These are phyloP conservation scores for Psammodynastes pulverulentus DNA, from an alignment of 2,113 vertebrate species.

Conservation along the genomic window DNA sequence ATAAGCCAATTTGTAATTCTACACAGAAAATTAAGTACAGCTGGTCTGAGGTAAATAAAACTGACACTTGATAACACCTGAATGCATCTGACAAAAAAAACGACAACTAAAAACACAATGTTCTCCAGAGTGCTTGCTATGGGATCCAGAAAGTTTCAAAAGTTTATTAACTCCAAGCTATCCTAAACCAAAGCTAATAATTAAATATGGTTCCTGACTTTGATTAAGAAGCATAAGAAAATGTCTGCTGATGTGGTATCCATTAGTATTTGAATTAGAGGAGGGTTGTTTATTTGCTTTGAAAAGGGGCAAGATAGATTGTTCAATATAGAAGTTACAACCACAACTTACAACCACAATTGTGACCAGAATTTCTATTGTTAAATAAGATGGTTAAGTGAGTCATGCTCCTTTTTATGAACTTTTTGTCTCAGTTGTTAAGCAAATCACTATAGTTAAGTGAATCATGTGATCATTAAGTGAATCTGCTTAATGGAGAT, in stretches of 20 bases:
- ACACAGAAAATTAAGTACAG: constrained; percentile 70
- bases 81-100: constrained; percentile 52
- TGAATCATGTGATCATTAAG: background rate
- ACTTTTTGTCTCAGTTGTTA: background rate
- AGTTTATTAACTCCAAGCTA: constrained; percentile 56
- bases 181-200: constrained; percentile 51
- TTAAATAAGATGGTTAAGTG: background rate
- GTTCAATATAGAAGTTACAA: background rate
- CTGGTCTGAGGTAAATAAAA: constrained; percentile 69
- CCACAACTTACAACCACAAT: background rate
- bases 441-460: background rate
- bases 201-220: constrained; percentile 43
- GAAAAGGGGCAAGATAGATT: background rate
- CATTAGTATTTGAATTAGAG: background rate
- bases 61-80: constrained; percentile 54
- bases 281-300: background rate
- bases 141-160: too few species aligned
- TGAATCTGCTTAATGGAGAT: background rate
- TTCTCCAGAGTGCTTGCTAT: too few species aligned
- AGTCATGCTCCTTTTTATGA: background rate
- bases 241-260: background rate
- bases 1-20: constrained; percentile 67
- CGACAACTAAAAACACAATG: constrained; percentile 29
- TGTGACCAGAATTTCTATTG: background rate
- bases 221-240: constrained; percentile 28